Base-by-base conservation (phyloP, 2,797 vertebrate species). In the Margarornis squamiger region DNA sequence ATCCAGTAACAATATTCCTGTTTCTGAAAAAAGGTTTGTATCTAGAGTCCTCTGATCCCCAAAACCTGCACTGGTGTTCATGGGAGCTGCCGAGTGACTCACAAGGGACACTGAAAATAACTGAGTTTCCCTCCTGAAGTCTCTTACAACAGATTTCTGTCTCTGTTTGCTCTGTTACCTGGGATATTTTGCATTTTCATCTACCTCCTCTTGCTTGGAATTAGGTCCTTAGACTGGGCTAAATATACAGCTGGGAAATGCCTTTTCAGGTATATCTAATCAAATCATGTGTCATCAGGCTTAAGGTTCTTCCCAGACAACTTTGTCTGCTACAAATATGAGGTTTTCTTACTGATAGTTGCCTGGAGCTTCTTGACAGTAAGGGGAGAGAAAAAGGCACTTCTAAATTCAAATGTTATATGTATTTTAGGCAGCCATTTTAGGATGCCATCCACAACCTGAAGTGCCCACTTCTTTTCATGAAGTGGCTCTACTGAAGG, bases 281-380 rank as follows among this genome's bases (percentile, higher is more conserved):
- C 32, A 68, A 48, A 32, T 15, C 7, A 16, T 3, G 1, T 18
- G 12, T 22, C 34, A 17, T 27, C 23, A 62, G 30, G 16, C 21
- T 84, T 52, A 52, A 45, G 52, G 11, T 32, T 74, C 84, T 94
- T 70, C 14, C 13, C 3, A n/a, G 58, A 17, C 32, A 67, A 4
- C 16, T 82, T 58, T 39, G 36, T 45, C 62, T 13, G 24, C 5
- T 38, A 10, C 14, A 75, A 38, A 59, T 19, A 46, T 22, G 32
- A 80, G 9, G 3, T 71, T 88, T 86, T 23, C 13, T 49, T 61
- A 19, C 2, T 3, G 7, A 17, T 6, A 21, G 9, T 6, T 88
- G 7, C 39, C 52, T 62, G 41, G 30, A 61, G 4, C 38, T 36
- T 61, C 49, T 75, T 0, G 0, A 34, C 2, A 13, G 14, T n/a